These are phyloP conservation scores for Agonum fuliginosum DNA, from an alignment of 2,888 invertebrate species.

Conservation along the genomic window DNA sequence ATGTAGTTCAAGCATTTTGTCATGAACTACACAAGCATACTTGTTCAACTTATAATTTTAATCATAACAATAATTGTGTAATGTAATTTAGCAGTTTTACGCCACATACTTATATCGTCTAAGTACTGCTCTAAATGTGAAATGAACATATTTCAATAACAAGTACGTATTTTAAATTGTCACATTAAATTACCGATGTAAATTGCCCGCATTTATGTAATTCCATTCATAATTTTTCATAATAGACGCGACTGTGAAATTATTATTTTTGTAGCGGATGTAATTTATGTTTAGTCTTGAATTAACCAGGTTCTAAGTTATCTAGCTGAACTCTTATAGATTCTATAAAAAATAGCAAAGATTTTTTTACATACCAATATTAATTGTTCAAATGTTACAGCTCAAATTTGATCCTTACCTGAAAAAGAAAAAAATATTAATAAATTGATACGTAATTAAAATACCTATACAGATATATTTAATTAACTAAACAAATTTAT, in stretches of 20 bases:
- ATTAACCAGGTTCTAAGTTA: no score
- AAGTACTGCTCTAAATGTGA: slow-evolving; percentile 18
- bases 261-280: not conserved
- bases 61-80: slow-evolving; percentile 20
- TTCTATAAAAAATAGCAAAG: no score
- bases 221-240: slow-evolving; percentile 2
- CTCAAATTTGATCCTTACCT: no score
- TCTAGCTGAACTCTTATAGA: no score
- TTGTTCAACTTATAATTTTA: not conserved
- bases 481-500: no score
- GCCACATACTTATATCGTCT: slow-evolving; percentile 11
- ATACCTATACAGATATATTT: no score
- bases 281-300: not conserved
- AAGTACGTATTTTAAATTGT: slow-evolving; percentile 9
- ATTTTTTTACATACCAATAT: no score
- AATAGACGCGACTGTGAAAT: not conserved
- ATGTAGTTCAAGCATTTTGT: slow-evolving; percentile 12
- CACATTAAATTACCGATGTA: slow-evolving; percentile 9
- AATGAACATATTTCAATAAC: not conserved
- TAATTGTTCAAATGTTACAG: no score
- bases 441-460: not conserved
- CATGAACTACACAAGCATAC: slow-evolving; percentile 3
- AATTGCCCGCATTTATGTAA: not conserved
- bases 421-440: not conserved
- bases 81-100: slow-evolving; percentile 37